Percentiles rank a stretch among this genome's conserved stretches.
These are phyloP conservation scores for Drosophila mimetica DNA, from an alignment of 2,888 invertebrate genomes.

Conservation along the genomic window DNA sequence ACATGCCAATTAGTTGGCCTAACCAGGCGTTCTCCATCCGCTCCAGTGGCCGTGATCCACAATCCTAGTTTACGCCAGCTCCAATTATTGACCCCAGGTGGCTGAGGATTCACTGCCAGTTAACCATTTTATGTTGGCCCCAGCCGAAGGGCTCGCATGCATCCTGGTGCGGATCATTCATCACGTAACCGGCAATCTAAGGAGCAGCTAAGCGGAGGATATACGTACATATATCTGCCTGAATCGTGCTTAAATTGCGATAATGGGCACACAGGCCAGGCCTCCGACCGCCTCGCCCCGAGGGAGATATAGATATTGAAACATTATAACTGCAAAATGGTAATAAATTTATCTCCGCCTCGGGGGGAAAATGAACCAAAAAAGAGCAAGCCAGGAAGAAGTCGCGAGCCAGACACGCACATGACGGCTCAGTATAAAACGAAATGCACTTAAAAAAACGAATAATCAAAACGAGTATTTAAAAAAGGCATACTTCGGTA, in stretches of 20 bases:
- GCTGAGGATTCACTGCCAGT: constrained; percentile 16
- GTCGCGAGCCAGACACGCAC: constrained; percentile 47
- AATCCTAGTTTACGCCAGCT: constrained; percentile 33
- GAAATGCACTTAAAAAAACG: constrained; percentile 21
- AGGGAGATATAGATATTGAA: constrained; percentile 76
- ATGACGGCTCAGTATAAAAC: constrained; percentile 4
- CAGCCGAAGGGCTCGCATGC: neutral
- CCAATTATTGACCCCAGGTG: constrained; percentile 58
- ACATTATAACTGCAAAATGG: constrained; percentile 80
- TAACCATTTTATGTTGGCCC: constrained; percentile 27
- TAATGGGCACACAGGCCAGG: constrained; percentile 64
- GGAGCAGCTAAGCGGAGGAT: constrained; percentile 12
- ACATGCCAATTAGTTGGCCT: constrained; percentile 67
- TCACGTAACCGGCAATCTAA: constrained; percentile 53
- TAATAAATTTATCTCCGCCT: constrained; percentile 72
- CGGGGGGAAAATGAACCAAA: constrained; percentile 29
- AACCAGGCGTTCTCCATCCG: constrained; percentile 17
- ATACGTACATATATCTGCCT: constrained; percentile 39
- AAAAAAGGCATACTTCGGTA: no score
- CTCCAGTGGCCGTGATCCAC: constrained; percentile 2
- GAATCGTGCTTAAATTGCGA: constrained; percentile 74
- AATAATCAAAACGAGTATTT: no score
- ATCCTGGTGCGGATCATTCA: constrained; percentile 42
- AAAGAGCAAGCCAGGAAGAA: constrained; percentile 13
- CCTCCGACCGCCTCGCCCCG: constrained; percentile 23